Base-by-base conservation (phyloP, 1,140 invertebrate species). In the Cepaea nemoralis region DNA sequence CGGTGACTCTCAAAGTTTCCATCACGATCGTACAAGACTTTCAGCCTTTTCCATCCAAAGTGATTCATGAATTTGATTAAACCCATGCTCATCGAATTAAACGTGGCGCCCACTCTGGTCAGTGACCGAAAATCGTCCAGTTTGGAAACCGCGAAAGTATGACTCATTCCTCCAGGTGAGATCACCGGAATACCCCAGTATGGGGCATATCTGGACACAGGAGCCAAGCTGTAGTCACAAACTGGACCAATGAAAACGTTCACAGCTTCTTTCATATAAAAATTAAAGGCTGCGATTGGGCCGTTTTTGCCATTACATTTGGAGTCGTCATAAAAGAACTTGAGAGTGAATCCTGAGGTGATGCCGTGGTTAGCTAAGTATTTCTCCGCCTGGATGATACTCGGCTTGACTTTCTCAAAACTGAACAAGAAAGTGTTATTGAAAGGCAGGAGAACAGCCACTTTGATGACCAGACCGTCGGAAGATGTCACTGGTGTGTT, bases 181-280 rank as follows among this genome's bases (percentile, higher is more conserved):
- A 98, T 90, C 0, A 98, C 94, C 0, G 97, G 97, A 35, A 97
- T 95, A 1, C 94, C 84, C 97, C 97, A 98, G n/a, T 94, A 94
- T 6, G 95, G 94, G 0, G 96, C 94, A 88, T 97, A 97, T 24
- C 97, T 93, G 0, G 96, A 95, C 0, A 98, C 96, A 0, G 97
- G 96, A 0, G 97, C 96, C 75, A 98, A 93, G 8, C 95, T 96
- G 90, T 97, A 98, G 85, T 97, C 96, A 91, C 97, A 98, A 1
- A 96, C 94, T 0, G 97, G 95, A 0, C 97, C 97, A 85, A 98
- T 93, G 88, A 98, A 96, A 0, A 95, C 96, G 91, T 86, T 33
- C 0, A 82, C 82, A 0, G 22, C 10, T 97, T 96, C 94, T 1
- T 82, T 76, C 93, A 2, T 40, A 67, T 80, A 77, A 31, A 83